Evolutionary conservation across 2,888 invertebrate genomes (phyloP).

Genomic region (Hesperia comma): DNA sequence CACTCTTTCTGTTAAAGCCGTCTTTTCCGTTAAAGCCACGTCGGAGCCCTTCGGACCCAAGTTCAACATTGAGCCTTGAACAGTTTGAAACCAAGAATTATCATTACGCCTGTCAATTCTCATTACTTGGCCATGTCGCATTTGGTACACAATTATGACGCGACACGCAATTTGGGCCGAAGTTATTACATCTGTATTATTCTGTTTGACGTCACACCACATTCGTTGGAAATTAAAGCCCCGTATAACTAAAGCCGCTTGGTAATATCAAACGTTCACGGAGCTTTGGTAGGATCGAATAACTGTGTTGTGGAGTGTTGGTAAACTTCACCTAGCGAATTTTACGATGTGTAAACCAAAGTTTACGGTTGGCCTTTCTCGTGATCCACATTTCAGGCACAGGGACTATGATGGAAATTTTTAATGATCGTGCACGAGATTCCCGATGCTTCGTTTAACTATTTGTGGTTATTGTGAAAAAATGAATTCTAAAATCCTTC

Average conservation of each 20-base stretch:
- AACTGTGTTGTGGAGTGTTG: background rate
- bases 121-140: conserved; percentile 9
- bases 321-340: background rate
- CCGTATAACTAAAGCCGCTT: conserved; percentile 13
- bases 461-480: no score
- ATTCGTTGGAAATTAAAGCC: conserved; percentile 14
- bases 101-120: background rate
- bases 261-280: conserved; percentile 14
- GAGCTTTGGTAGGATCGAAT: background rate
- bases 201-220: conserved; percentile 26
- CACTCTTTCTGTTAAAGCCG: no score
- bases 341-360: background rate
- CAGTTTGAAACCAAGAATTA: no score
- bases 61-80: no score
- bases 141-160: conserved; percentile 13
- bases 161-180: conserved; percentile 20
- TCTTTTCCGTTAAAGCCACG: no score
- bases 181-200: conserved; percentile 29
- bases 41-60: no score
- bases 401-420: no score
- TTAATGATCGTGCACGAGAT: no score
- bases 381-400: no score
- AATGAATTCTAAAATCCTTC: no score
- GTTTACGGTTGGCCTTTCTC: background rate
- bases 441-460: no score